phyloP scores from a whole-genome alignment of 2,113 vertebrate genomes.

The Actenoides lindsayi region DNA sequence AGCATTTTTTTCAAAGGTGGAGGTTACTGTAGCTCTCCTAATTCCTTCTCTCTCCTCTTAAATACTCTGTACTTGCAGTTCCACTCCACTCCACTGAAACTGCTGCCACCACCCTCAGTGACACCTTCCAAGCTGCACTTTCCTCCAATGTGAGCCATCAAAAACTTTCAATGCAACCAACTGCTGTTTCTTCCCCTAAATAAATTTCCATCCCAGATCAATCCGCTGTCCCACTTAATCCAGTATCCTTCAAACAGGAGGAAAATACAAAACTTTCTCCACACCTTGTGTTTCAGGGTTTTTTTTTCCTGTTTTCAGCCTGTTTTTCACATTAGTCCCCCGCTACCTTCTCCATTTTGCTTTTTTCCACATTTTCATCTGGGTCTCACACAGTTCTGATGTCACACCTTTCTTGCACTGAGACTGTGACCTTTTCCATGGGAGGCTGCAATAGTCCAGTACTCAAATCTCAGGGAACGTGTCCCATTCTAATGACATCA shows the following conservation, averaged over 20 bases:
- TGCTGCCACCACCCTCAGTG: background rate
- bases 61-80: background rate
- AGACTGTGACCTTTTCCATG: background rate
- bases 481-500: background rate
- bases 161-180: background rate
- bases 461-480: background rate
- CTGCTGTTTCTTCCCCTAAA: background rate
- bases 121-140: background rate
- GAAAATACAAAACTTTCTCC: background rate
- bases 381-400: background rate
- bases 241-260: background rate
- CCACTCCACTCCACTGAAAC: background rate
- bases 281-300: background rate
- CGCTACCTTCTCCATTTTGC: background rate
- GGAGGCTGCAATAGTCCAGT: background rate
- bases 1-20: background rate
- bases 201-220: background rate
- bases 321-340: background rate
- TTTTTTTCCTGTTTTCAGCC: background rate
- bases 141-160: background rate
- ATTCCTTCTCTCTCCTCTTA: background rate
- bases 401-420: background rate
- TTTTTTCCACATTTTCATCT: background rate
- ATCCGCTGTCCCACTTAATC: rapidly evolving
- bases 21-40: background rate